These are phyloP conservation scores for Plemyria rubiginata DNA, from an alignment of 2,888 invertebrate genomes.

Conservation along the genomic window DNA sequence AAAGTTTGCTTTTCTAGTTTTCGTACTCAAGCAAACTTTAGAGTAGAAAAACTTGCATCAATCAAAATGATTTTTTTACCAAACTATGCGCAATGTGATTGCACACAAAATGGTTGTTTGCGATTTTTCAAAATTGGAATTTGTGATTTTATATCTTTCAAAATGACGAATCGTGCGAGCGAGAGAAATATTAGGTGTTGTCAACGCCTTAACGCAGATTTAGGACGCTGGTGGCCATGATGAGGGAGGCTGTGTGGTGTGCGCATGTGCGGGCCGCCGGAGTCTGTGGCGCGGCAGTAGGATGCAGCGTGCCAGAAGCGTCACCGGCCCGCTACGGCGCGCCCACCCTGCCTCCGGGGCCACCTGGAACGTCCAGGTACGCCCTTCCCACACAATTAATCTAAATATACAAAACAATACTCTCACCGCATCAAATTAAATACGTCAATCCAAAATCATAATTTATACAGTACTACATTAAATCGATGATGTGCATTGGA, in stretches of 20 bases:
- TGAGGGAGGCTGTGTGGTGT: slow-evolving; percentile 71
- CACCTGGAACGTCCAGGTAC: slow-evolving; percentile 92
- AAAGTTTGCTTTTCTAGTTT: too few species aligned
- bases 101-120: too few species aligned
- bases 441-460: neutral
- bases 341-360: slow-evolving; percentile 92
- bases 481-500: slow-evolving; percentile 27
- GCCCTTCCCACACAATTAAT: slow-evolving; percentile 5
- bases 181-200: too few species aligned
- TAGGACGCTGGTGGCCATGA: slow-evolving; percentile 61
- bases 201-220: too few species aligned
- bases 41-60: too few species aligned
- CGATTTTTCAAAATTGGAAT: too few species aligned
- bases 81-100: too few species aligned
- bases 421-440: neutral
- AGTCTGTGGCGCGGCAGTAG: slow-evolving; percentile 62
- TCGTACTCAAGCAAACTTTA: too few species aligned
- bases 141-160: too few species aligned
- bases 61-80: too few species aligned
- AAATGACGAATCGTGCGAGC: too few species aligned
- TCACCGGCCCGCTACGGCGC: slow-evolving; percentile 86
- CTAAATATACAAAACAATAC: neutral
- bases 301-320: slow-evolving; percentile 81
- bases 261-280: slow-evolving; percentile 50
- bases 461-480: neutral